Evolutionary conservation across 2,113 vertebrate genomes (phyloP), one percentile per base, ranked within the genome.

Genomic region (Neopipo cinnamomea): DNA sequence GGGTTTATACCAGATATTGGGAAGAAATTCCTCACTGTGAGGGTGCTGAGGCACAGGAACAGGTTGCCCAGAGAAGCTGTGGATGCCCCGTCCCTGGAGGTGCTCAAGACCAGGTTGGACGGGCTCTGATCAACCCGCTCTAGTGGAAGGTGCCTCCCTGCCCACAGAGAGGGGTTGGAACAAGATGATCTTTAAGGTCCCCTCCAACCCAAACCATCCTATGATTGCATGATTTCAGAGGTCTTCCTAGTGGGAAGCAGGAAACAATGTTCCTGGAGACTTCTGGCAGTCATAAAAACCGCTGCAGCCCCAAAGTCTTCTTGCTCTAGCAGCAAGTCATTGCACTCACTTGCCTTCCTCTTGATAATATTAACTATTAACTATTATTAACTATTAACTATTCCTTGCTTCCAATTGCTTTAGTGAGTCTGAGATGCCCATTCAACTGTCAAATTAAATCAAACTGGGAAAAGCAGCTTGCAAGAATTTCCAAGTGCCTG

Each of bases 131-230:
- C 11, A 61, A 17, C 3, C 44, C 68, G 70, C 6, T 46, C 17
- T 25, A 31, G 41, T 13, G n/a, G n/a, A 31, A 41, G 46, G 16
- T 61, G 27, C 24, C 24, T 8, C 23, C 12, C 33, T n/a, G 33
- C 23, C 61, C 18, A 1, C 44, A 46, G 27, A 1, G 27, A 8
- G 4, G 4, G 2, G 4, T 3, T 39, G 46, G 23, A 58, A 11
- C 3, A 28, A 21, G 46, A 22, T 53, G 53, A 47, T 41, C 20
- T 53, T 37, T 25, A 25, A 53, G 11, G 46, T 18, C 20, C 15
- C 10, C 25, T 17, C 23, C 24, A 82, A 31, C 20, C 6, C 24
- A 47, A 75, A 35, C 5, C 20, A n/a, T 21, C 30, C 33, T 18
- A 6, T 59, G 15, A 9, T n/a, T 82, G 17, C 9, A 2, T 71